Evolutionary conservation across 2,113 vertebrate species (phyloP).

Genomic region (Tetraodon nigroviridis): DNA sequence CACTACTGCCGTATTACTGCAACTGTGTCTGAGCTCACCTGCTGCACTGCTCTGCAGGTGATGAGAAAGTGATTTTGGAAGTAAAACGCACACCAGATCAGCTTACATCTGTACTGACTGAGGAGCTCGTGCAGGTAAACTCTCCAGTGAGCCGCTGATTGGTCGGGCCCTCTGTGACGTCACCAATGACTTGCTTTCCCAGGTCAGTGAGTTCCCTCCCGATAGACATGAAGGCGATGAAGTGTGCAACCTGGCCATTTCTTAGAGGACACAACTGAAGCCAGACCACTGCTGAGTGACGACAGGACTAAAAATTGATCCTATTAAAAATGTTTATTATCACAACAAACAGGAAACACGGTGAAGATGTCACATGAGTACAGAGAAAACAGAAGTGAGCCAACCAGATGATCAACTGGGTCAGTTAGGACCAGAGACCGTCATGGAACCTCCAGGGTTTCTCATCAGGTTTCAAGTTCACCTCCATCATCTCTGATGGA

Average conservation of each 20-base stretch:
- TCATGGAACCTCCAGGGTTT: background rate
- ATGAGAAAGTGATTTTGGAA: constrained; percentile 50
- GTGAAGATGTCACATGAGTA: background rate
- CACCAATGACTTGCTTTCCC: background rate
- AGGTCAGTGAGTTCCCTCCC: constrained; percentile 32
- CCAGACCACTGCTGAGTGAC: background rate
- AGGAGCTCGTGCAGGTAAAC: constrained; percentile 43
- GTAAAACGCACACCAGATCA: constrained; percentile 38
- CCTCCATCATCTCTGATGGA: no score
- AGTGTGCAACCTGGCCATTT: constrained; percentile 35
- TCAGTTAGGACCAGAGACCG: background rate
- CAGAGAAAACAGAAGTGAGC: no score
- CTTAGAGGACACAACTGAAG: constrained; percentile 5
- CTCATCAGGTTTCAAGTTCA: no score
- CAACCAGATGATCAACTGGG: no score
- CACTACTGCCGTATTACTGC: background rate
- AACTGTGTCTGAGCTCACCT: background rate
- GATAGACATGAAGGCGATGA: constrained; percentile 28
- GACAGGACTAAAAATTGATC: background rate
- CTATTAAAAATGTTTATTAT: no score
- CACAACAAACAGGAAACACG: background rate
- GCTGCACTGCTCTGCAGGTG: constrained; percentile 12
- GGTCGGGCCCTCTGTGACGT: background rate
- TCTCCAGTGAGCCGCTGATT: background rate
- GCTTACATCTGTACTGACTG: constrained; percentile 15